Base-by-base conservation (phyloP, 2,797 vertebrate genomes). In the Orientallactaga sibirica region DNA sequence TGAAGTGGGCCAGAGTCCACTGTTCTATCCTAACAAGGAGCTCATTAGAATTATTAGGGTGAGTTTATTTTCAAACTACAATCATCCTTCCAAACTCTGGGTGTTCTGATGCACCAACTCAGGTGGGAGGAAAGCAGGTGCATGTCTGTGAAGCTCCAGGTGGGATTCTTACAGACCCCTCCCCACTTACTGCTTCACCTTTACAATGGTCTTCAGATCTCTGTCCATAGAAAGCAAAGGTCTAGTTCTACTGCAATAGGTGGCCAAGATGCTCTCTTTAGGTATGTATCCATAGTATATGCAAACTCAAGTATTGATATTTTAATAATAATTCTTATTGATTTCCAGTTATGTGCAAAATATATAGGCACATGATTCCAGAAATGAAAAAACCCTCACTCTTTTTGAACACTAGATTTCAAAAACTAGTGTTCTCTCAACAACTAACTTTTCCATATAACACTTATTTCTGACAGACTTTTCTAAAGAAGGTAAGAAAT, bases 381-480 rank as follows among this genome's bases (percentile, higher is more conserved):
- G 62, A 83, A 1, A 20, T 43, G 25, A 95, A 95, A 1, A 68
- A 64, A 78, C 73, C 4, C 7, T 66, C 43, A 16, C 0, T 62
- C 9, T 90, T 83, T 85, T 86, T 20, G 12, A 78, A 29, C n/a
- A 55, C 0, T 68, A 11, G 70, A 19, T 88, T 94, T 86, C 61
- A 86, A 74, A 74, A 74, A 61, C 4, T 5, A 24, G 11, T 41
- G 41, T 2, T 10, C 7, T 88, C 25, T 71, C 66, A 33, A 75
- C 2, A 73, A 19, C 48, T 62, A 86, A n/a, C 16, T n/a, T 91
- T 4, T 68, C 48, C 78, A 19, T 37, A 11, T 15, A 81, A 29
- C 1, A 82, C 41, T 67, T 66, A n/a, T 58, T 83, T 55, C 7
- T 92, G 71, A 27, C 41, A 78, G 20, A 81, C 0, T 48, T 33